A percentile compares a stretch with the other conserved stretches of the same genome.
phyloP scores from a whole-genome alignment of 2,888 invertebrate genomes.

The Acrobasis repandana region DNA sequence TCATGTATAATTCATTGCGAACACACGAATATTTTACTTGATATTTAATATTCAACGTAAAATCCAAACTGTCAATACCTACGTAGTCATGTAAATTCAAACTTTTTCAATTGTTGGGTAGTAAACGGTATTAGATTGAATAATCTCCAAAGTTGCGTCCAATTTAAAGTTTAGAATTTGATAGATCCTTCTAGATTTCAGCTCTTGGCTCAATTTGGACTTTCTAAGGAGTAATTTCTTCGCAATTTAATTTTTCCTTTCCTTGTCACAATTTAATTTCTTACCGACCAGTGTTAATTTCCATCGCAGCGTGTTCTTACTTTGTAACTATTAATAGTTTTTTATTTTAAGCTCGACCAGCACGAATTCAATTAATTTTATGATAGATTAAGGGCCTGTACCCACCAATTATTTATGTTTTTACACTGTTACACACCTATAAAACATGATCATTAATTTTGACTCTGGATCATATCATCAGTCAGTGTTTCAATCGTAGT shows the following conservation, averaged over 20 bases:
- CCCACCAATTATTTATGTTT: constrained; percentile 19
- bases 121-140: constrained; percentile 10
- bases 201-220: constrained; percentile 2
- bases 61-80: neutral
- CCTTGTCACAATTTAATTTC: constrained; percentile 5
- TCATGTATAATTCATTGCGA: too few relatives aligned
- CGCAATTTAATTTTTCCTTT: neutral
- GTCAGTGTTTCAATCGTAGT: constrained; percentile 11
- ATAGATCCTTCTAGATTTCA: constrained; percentile 5
- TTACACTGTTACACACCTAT: constrained; percentile 19
- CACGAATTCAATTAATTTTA: constrained; percentile 20
- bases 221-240: constrained; percentile 8
- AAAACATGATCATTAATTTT: constrained; percentile 18
- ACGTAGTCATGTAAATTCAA: neutral
- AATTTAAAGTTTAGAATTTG: constrained; percentile 18
- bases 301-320: constrained; percentile 9
- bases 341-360: constrained; percentile 1
- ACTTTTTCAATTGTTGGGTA: constrained; percentile 12
- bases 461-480: constrained; percentile 13
- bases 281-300: constrained; percentile 5
- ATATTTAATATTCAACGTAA: too few relatives aligned
- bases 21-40: too few relatives aligned
- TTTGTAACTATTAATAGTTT: constrained; percentile 17
- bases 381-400: constrained; percentile 20
- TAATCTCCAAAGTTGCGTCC: constrained; percentile 10